A percentile compares a stretch with the other conserved stretches of the same genome.
These are phyloP conservation scores for Sepioteuthis lessoniana DNA, from an alignment of 2,888 invertebrate species.

Conservation along the genomic window DNA sequence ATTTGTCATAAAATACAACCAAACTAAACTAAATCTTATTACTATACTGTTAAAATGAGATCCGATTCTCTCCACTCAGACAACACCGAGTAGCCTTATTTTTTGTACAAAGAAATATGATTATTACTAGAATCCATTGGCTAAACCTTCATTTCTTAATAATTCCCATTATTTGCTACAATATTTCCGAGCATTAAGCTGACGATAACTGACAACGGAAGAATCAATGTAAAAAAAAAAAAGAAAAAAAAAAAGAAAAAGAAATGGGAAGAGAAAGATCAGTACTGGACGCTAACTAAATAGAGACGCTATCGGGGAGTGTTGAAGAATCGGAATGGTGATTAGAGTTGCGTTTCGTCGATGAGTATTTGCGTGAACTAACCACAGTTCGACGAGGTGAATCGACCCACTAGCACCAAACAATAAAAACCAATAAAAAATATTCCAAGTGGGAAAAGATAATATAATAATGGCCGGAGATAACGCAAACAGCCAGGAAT, in stretches of 20 bases:
- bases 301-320: not conserved
- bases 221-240: not conserved
- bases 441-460: not conserved
- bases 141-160: too few relatives aligned
- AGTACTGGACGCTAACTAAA: not conserved
- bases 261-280: not conserved
- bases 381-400: slow-evolving; percentile 15
- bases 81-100: too few relatives aligned
- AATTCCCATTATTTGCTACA: not conserved
- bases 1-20: too few relatives aligned
- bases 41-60: too few relatives aligned
- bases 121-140: too few relatives aligned
- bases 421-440: not conserved
- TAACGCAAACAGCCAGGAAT: not conserved
- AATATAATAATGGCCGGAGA: not conserved
- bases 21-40: too few relatives aligned
- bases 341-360: not conserved
- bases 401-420: not conserved
- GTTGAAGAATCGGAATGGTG: not conserved
- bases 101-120: too few relatives aligned
- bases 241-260: too few relatives aligned
- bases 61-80: too few relatives aligned
- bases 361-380: not conserved
- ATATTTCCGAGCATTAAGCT: not conserved
- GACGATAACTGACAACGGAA: not conserved